Percentiles rank a stretch among this genome's conserved stretches.
Evolutionary conservation across 2,113 vertebrate species (phyloP).

Genomic region (Danionella cerebrum): DNA sequence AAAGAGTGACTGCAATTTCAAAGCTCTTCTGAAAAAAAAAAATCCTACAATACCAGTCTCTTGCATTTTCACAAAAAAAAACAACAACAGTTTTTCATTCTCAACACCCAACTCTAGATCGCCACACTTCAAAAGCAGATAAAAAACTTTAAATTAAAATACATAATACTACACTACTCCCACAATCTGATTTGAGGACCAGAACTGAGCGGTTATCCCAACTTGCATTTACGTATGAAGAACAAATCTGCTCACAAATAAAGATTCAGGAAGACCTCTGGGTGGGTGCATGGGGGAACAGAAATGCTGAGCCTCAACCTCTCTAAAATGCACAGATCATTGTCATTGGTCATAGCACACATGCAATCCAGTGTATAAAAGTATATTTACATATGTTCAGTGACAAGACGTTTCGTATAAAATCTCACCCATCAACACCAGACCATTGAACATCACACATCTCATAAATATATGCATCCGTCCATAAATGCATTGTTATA

Average conservation of each 20-base stretch:
- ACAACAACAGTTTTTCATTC: no score
- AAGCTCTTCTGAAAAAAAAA: no score
- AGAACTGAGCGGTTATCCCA: no score
- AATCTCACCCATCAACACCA: slow-evolving; percentile 10
- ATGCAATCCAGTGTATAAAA: slow-evolving; percentile 60
- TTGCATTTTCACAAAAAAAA: no score
- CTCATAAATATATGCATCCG: slow-evolving; percentile 11
- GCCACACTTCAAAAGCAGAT: no score
- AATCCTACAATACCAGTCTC: no score
- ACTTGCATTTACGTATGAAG: no score
- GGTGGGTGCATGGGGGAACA: slow-evolving; percentile 26
- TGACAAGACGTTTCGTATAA: slow-evolving; percentile 38
- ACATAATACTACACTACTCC: no score
- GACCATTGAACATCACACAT: slow-evolving; percentile 9
- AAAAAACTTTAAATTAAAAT: no score
- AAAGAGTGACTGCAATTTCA: no score
- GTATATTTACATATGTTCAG: slow-evolving; percentile 52
- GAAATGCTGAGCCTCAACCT: slow-evolving; percentile 46
- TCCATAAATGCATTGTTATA: neutral
- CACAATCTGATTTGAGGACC: no score
- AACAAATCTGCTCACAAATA: neutral
- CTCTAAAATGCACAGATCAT: slow-evolving; percentile 59
- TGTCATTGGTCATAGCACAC: slow-evolving; percentile 57
- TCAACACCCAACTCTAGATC: no score
- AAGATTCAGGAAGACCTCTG: slow-evolving; percentile 36